Evolutionary conservation across 2,888 invertebrate species (phyloP), one percentile per base, ranked within the genome.

Genomic region (Poecilus cupreus): DNA sequence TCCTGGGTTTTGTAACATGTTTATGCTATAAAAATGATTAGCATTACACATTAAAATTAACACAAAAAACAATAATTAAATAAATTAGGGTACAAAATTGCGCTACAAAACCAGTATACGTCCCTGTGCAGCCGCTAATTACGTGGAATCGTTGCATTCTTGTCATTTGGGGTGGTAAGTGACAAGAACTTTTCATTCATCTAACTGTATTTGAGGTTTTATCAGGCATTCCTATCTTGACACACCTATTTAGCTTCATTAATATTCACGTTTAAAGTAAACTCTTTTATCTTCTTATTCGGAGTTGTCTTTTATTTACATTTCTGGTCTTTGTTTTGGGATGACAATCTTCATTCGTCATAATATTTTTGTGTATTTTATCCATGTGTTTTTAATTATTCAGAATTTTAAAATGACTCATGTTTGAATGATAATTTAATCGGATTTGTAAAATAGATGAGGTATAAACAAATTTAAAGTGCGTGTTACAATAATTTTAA

Each of bases 251-350:
- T n/a, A 43, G 4, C 32, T 13, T 60, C 60, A 60, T 60, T 60
- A 60, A 60, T 60, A 60, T 60, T 60, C 60, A 60, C 60, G 60
- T 60, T 60, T 26, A 60, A 24, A 60, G 60, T 60, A 60, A 60
- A 60, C 24, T 11, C 26, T 13, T 4, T 60, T 60, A 60, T 60
- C 60, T 43, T 60, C 54, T 60, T 26, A 54, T 6, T 54, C 54
- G 8, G 13, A 60, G n/a, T 24, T 24, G 11, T 4, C 26, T 60
- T 60, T 57, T 60, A 10, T 20, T 60, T 60, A 24, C 26, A n/a
- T 5, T 4, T 24, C 11, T 60, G 22, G n/a, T n/a, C 60, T 60
- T 60, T 60, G 60, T 60, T 32, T 60, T 1, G 13, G 6, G n/a
- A 11, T 18, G n/a, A n/a, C 43, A 43, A 11, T 43, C 43, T 13